Evolutionary conservation across 2,797 vertebrate genomes (phyloP), one percentile per base, ranked within the genome.

Genomic region (Salarias fasciatus): DNA sequence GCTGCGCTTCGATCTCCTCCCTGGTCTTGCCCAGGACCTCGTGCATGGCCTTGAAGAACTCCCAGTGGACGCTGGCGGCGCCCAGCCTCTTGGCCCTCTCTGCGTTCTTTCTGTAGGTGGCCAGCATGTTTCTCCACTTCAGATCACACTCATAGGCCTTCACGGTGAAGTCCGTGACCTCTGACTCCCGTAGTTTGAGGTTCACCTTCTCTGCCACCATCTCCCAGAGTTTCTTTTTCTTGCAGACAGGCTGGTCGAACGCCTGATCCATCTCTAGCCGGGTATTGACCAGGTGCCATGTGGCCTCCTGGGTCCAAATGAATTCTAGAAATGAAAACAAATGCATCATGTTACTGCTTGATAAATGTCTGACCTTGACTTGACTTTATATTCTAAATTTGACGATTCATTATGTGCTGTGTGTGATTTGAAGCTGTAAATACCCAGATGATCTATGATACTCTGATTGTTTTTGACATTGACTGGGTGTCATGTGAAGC

Each of bases 181-280:
- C 91, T 0, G 86, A 86, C 24, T 85, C 88, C 57, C 73, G 80
- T 11, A 94, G 79, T 46, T 87, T 87, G 46, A 46, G 67, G 0
- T 90, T 93, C 33, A 93, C 87, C 43, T 81, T 90, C 77, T 93
- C 92, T 0, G 92, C 88, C 69, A 91, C 91, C 12, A 79, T 80
- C 72, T 93, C 92, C 93, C 93, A 94, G 1, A 94, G 91, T 77
- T 92, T 86, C 86, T 93, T 93, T 58, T 94, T 93, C 75, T 92
- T 94, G 74, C 92, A 93, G 0, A 93, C 91, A 0, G 93, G 90
- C 83, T 93, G 92, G 53, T 92, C 90, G 36, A 94, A 93, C 3
- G 88, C 90, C 24, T 72, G 80, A 53, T 94, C 92, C 93, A 94
- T 92, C 38, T 93, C 92, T n/a, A 94, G 82, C 0, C 93, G 87